Evolutionary conservation across 1,140 invertebrate genomes (phyloP).

Genomic region (Ceratina japonica): DNA sequence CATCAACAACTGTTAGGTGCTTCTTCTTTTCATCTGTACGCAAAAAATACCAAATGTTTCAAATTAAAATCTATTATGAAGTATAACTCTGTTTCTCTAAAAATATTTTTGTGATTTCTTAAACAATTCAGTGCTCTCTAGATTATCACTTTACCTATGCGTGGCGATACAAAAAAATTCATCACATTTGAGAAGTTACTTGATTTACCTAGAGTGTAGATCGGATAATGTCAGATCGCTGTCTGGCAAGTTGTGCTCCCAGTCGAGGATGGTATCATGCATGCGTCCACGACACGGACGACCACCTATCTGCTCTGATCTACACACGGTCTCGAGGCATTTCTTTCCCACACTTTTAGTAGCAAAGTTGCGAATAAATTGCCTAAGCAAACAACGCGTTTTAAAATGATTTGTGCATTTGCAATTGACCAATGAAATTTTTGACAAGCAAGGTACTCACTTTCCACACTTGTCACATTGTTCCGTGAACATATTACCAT

Average conservation of each 20-base stretch:
- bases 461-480: constrained; percentile 94
- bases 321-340: constrained; percentile 88
- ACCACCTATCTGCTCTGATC: constrained; percentile 81
- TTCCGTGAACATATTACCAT: constrained; percentile 99
- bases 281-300: constrained; percentile 91
- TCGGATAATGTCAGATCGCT: constrained; percentile 92
- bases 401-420: background rate
- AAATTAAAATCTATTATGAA: constrained; percentile 1
- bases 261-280: constrained; percentile 97
- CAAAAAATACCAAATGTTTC: constrained; percentile 31
- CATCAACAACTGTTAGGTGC: constrained; percentile 27
- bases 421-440: constrained; percentile 4
- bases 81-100: background rate
- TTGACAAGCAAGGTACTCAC: constrained; percentile 77
- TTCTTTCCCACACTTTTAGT: constrained; percentile 96
- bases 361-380: constrained; percentile 90
- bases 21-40: constrained; percentile 33
- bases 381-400: constrained; percentile 79
- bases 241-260: constrained; percentile 97
- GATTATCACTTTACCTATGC: background rate
- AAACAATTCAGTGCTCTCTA: background rate
- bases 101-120: background rate
- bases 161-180: background rate
- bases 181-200: background rate
- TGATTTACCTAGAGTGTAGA: constrained; percentile 90